Conservation (phyloP, 2,888 invertebrate genomes). For the Steinernema carpocapsae region DNA sequence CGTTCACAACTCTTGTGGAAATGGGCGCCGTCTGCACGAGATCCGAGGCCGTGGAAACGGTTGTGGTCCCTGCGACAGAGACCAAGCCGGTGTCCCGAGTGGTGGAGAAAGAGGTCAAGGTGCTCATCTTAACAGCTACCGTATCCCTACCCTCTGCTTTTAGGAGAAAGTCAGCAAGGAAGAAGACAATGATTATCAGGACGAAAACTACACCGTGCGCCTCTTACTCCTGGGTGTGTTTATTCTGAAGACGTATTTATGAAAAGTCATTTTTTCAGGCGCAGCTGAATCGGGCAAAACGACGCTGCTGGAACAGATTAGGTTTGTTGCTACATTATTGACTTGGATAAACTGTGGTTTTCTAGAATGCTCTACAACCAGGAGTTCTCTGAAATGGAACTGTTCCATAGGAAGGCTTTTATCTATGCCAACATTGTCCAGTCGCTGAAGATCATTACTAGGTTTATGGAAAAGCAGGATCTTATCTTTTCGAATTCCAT, state of each 20-base stretch:
- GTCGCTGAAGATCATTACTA: slow-evolving; percentile 49
- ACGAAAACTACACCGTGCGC: neutral
- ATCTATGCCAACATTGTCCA: slow-evolving; percentile 55
- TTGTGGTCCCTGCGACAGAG: neutral
- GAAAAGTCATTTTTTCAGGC: slow-evolving; percentile 46
- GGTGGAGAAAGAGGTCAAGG: too few species aligned
- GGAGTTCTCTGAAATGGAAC: slow-evolving; percentile 54
- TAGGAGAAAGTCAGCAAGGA: neutral
- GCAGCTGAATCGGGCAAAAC: slow-evolving; percentile 62
- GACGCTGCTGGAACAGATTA: slow-evolving; percentile 57
- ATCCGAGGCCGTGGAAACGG: neutral
- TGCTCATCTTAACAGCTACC: too few species aligned
- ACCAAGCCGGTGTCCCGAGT: neutral
- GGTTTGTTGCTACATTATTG: slow-evolving; percentile 41
- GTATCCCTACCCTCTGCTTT: neutral
- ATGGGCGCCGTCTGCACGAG: slow-evolving; percentile 12
- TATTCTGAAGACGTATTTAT: neutral
- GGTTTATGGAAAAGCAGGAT: slow-evolving; percentile 46
- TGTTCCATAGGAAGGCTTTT: slow-evolving; percentile 56
- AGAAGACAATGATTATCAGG: neutral
- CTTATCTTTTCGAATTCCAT: slow-evolving; percentile 42
- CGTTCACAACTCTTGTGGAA: too few species aligned
- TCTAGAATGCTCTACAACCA: slow-evolving; percentile 47
- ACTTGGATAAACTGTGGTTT: too few species aligned
- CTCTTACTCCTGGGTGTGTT: neutral